Evolutionary conservation across 2,888 invertebrate genomes (phyloP), one percentile per base, ranked within the genome.

Genomic region (Sepioteuthis lessoniana): DNA sequence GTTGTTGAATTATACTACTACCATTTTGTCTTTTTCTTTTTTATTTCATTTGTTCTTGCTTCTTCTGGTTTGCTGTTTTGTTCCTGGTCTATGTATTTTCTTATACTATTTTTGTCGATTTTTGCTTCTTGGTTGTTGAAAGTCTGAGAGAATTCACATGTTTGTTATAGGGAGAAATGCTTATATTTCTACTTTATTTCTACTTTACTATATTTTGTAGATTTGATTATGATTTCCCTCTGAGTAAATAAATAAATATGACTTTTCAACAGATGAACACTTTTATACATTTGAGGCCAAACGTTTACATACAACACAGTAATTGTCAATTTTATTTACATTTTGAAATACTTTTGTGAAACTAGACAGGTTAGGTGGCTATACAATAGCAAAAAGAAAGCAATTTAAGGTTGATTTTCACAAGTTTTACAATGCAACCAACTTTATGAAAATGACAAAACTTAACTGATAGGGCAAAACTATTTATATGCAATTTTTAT

Each of bases 161-260:
- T 35, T 42, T n/a, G n/a, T 76, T 35, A 76, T n/a, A 76, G 76
- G 19, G 76, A n/a, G 76, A 76, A 35, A n/a, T 76, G 76, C 76
- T 76, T 76, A n/a, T 35, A 76, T 8, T 60, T 42, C 42, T 42
- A 42, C 42, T 42, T 42, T 42, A 42, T 47, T 55, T 76, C 76
- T 76, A 76, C n/a, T 76, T 35, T n/a, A 13, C 19, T 76, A 76
- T 76, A 76, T 76, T 76, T 76, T 76, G 16, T 76, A 76, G n/a
- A 76, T 76, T 76, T 35, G 76, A 76, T 76, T 76, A 76, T 76
- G 76, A 76, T 76, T 76, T 76, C n/a, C 76, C 76, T 76, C 76
- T 4, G 76, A 76, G 28, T 55, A 55, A 55, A 76, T 50, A 19
- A 50, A 50, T 55, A 25, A 55, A 55, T 55, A 55, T 76, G 76